These are phyloP conservation scores for Peucedramus taeniatus DNA, from an alignment of 2,113 vertebrate genomes.

Conservation along the genomic window DNA sequence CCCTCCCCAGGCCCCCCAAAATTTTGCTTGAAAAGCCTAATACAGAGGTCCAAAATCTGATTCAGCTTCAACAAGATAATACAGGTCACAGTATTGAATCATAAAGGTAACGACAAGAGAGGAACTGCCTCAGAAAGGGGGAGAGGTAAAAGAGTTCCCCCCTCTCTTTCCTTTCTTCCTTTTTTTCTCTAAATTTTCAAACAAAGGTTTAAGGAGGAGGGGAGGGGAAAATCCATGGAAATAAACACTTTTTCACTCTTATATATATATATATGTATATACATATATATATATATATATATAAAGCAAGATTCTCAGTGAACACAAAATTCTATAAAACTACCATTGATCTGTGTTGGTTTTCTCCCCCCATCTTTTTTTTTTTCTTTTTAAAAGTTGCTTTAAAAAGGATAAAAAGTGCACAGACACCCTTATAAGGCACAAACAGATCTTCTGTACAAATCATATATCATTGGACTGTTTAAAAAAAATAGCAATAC, in stretches of 20 bases:
- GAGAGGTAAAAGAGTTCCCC: slow-evolving; percentile 17
- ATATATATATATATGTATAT: background rate
- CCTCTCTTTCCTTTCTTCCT: background rate
- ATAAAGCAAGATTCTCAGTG: slow-evolving; percentile 54
- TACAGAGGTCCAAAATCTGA: slow-evolving; percentile 62
- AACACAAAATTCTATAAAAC: slow-evolving; percentile 67
- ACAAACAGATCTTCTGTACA: slow-evolving; percentile 79
- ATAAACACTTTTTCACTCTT: slow-evolving; percentile 32
- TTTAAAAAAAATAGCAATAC: slow-evolving; percentile 60
- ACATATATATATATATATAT: background rate
- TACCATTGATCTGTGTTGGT: slow-evolving; percentile 45
- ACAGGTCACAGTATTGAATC: slow-evolving; percentile 73
- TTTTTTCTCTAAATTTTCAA: background rate
- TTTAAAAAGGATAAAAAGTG: slow-evolving; percentile 81
- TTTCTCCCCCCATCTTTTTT: background rate
- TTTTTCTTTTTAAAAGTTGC: slow-evolving; percentile 65
- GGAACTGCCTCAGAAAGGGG: background rate
- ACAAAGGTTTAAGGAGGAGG: slow-evolving; percentile 49
- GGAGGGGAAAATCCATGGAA: slow-evolving; percentile 17
- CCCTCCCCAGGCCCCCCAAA: slow-evolving; percentile 7
- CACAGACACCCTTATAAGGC: slow-evolving; percentile 82
- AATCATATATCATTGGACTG: slow-evolving; percentile 42
- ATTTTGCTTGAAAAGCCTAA: slow-evolving; percentile 57
- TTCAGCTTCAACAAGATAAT: slow-evolving; percentile 56
- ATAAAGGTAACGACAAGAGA: slow-evolving; percentile 47